Conservation (phyloP, 2,113 vertebrate genomes). For the Cavia porcellus region DNA sequence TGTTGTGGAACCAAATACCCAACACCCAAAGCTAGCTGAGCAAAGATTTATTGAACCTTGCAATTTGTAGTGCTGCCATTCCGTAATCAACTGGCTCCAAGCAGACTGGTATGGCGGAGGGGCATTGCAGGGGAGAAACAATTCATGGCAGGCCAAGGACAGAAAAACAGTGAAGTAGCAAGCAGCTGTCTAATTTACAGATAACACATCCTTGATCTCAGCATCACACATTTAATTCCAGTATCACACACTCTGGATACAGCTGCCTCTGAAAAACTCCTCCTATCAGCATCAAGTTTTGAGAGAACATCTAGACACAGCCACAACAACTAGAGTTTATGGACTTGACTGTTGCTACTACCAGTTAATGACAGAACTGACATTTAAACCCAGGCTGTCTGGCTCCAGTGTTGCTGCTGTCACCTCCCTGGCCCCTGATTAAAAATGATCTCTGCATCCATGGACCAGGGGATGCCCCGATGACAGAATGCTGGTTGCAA, state of each 20-base stretch:
- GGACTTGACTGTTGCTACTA: not conserved
- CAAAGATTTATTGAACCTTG: not conserved
- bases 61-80: not conserved
- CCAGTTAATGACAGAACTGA: not conserved
- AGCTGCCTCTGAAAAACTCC: not conserved
- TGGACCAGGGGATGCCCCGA: accelerated
- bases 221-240: not conserved
- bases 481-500: not conserved
- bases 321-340: too few relatives aligned
- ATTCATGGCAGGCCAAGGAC: not conserved
- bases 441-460: not conserved
- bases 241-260: not conserved
- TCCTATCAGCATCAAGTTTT: not conserved
- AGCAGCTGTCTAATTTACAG: not conserved
- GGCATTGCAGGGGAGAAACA: not conserved
- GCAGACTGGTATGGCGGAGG: not conserved
- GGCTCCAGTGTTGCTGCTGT: not conserved
- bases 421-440: not conserved
- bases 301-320: not conserved
- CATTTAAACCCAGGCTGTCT: not conserved
- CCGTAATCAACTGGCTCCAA: not conserved
- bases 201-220: not conserved
- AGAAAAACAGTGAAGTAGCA: not conserved
- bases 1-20: not conserved
- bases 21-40: not conserved